A percentile compares a stretch with the other conserved stretches of the same genome.
Evolutionary conservation across 2,797 vertebrate genomes (phyloP).

Genomic region (Cynopterus sphinx): DNA sequence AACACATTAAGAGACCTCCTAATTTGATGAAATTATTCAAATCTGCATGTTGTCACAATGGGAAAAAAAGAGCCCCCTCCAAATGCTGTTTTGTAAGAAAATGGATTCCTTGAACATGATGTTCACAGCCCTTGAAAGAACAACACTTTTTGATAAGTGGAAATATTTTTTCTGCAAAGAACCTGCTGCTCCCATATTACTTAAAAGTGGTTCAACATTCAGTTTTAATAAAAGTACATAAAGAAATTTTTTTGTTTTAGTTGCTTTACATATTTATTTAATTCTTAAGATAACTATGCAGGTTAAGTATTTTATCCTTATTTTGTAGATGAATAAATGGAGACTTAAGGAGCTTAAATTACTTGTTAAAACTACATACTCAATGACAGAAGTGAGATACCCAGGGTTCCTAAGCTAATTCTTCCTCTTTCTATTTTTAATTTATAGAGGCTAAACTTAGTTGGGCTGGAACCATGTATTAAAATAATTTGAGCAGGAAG

Average conservation of each 20-base stretch:
- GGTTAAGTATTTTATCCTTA: constrained; percentile 17
- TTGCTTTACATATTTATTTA: neutral
- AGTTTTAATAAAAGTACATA: neutral
- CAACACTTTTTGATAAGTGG: neutral
- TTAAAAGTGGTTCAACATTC: neutral
- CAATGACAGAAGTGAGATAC: neutral
- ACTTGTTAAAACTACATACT: neutral
- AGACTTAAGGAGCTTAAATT: constrained; percentile 19
- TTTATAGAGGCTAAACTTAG: neutral
- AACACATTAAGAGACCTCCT: neutral
- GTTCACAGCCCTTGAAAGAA: neutral
- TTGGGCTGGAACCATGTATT: neutral
- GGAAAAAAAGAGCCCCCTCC: neutral
- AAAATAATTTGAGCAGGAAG: neutral
- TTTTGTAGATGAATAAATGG: constrained; percentile 45
- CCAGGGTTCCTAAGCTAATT: neutral
- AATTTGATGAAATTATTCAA: constrained; percentile 16
- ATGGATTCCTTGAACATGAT: neutral
- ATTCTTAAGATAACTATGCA: neutral
- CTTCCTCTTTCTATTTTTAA: neutral
- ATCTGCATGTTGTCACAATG: neutral
- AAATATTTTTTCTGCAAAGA: neutral
- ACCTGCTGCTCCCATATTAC: neutral
- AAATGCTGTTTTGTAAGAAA: neutral
- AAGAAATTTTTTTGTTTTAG: neutral